Base-by-base conservation (phyloP, 1,140 invertebrate genomes). In the Drosophila grimshawi region DNA sequence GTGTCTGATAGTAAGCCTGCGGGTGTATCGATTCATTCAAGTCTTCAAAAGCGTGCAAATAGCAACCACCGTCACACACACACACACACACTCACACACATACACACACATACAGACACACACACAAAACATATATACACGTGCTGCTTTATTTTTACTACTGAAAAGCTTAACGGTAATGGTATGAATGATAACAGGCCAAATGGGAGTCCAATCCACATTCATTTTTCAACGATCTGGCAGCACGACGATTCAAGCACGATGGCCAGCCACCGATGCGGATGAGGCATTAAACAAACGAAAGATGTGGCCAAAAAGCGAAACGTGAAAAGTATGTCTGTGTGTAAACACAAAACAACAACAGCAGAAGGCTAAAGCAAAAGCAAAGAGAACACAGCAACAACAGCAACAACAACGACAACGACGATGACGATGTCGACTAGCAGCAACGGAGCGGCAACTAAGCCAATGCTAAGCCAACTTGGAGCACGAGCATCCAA, bases 11-110 rank as follows among this genome's bases (percentile, higher is more conserved):
- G 65, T 66, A 78, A 67, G 49, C 29, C 45, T 57, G 45, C 72
- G 62, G 61, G 71, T 72, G 69, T 89, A 90, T 89, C 78, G 85
- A 89, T 89, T 90, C 85, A 89, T 85, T 85, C 80, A 89, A 73
- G 57, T 61, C 43, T 70, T 65, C 55, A 70, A 76, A 76, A 70
- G 72, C 67, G 19, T 81, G 68, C 81, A 80, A 53, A 46, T 4
- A 27, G 48, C 53, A 78, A 43, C 79, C 86, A 81, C 71, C 57
- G 57, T 59, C 53, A 63, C 35, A 48, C 29, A 29, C 30, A 32
- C 63, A 76, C 43, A 52, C 2, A 57, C 6, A 29, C 3, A 56
- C 41, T 57, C 2, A 37, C 39, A 27, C 10, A 3, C 4, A 5
- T 4, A 33, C 53, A 5, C 27, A 48, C 49, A 61, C 33, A 52